These are phyloP conservation scores for Aphyosemion australe DNA, from an alignment of 2,113 vertebrate species.

Conservation along the genomic window DNA sequence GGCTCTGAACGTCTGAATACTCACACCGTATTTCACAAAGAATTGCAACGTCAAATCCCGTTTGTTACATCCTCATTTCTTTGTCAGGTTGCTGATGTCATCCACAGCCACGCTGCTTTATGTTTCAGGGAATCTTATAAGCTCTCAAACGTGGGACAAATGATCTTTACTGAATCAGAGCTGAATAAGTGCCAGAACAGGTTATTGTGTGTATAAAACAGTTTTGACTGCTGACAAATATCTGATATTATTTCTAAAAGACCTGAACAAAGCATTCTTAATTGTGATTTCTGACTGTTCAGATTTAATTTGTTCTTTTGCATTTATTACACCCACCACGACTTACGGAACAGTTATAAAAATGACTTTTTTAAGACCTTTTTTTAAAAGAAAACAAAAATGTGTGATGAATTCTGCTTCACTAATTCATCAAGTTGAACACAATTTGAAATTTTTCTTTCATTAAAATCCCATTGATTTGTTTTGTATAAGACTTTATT, in stretches of 20 bases:
- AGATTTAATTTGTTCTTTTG: background rate
- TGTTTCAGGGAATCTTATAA: slow-evolving; percentile 5
- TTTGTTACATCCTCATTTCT: slow-evolving; percentile 21
- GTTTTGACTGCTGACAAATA: too few species aligned
- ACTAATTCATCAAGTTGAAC: too few species aligned
- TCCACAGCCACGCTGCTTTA: background rate
- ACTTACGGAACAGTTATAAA: too few species aligned
- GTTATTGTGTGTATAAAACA: background rate
- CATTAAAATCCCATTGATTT: too few species aligned
- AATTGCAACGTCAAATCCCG: slow-evolving; percentile 14
- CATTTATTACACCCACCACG: too few species aligned
- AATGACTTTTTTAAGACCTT: too few species aligned
- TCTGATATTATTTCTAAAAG: too few species aligned
- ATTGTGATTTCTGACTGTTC: background rate
- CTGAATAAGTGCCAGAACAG: background rate
- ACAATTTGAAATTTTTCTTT: too few species aligned
- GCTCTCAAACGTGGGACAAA: slow-evolving; percentile 1
- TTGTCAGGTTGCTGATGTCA: slow-evolving; percentile 5
- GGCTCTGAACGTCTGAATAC: slow-evolving; percentile 4
- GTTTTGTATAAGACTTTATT: too few species aligned
- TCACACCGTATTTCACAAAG: slow-evolving; percentile 10
- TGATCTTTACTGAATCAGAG: background rate
- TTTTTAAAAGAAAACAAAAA: too few species aligned
- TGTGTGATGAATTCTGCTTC: too few species aligned
- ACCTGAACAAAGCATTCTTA: too few species aligned